Evolutionary conservation across 2,797 vertebrate genomes (phyloP).

Genomic region (Pangasius macronema): DNA sequence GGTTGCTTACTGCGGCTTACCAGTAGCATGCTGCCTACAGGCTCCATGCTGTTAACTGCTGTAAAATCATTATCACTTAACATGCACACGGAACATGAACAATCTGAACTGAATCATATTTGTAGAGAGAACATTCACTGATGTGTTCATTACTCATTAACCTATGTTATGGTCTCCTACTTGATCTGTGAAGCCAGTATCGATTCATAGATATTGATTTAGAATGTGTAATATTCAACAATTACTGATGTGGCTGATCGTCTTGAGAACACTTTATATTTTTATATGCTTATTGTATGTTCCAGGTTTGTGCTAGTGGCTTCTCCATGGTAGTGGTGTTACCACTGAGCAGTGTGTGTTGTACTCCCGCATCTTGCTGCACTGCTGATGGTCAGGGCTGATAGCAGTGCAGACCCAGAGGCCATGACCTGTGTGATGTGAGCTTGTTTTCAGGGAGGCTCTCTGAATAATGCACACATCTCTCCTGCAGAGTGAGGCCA

Average conservation of each 20-base stretch:
- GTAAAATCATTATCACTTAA: background rate
- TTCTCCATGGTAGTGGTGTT: background rate
- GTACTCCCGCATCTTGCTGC: slow-evolving; percentile 14
- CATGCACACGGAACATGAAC: background rate
- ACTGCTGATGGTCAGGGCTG: slow-evolving; percentile 43
- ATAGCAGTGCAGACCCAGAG: slow-evolving; percentile 13
- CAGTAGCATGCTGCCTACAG: background rate
- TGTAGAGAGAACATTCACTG: slow-evolving; percentile 9
- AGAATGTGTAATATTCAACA: background rate
- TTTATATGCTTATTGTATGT: background rate
- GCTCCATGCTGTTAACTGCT: background rate
- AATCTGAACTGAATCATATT: background rate
- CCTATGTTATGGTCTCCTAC: background rate
- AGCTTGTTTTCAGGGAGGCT: slow-evolving; percentile 33
- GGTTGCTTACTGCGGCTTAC: slow-evolving; percentile 26
- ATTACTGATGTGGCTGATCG: background rate
- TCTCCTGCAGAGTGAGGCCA: background rate
- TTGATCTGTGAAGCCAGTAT: slow-evolving; percentile 1
- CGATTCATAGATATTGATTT: background rate
- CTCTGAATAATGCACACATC: slow-evolving; percentile 40
- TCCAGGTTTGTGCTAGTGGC: background rate
- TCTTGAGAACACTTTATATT: background rate
- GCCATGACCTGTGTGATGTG: slow-evolving; percentile 31
- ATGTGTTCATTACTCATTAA: slow-evolving; percentile 15
- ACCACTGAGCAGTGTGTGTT: slow-evolving; percentile 12